Base-by-base conservation (phyloP, 2,888 invertebrate genomes). In the Coelinius sp. region DNA sequence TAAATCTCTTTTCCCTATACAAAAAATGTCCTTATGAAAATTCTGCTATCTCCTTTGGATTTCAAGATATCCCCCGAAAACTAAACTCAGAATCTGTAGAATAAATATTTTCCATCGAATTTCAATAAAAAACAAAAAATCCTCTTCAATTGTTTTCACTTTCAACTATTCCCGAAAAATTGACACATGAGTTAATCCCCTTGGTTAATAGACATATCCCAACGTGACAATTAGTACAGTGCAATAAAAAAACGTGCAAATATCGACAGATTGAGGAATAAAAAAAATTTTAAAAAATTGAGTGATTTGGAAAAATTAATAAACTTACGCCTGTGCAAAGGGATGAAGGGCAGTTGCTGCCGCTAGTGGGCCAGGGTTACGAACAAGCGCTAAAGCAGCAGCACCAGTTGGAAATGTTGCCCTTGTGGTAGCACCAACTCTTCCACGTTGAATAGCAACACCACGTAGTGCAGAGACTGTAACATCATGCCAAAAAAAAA, bases 251-350 rank as follows among this genome's bases (percentile, higher is more conserved):
- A 63, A 63, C 25, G 25, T 41, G 41, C 25, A 44, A 41, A 41
- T 25, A 56, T 41, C 25, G 7, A 41, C 1, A 56, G 31, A 67
- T 41, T 38, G 22, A 24, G 12, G 10, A 35, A 35, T 35, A 35
- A 35, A 35, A 10, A 24, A 25, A 41, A 25, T n/a, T 44, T 17
- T 7, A 2, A 49, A 17, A 20, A 49, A 20, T 14, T 31, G n/a
- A n/a, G n/a, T 12, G 20, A 49, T 35, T 52, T 52, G 10, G 35
- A 14, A 52, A 20, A 70, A 46, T 35, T 25, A 38, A 56, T 87
- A 88, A 92, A 95, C 95, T 94, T 93, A 95, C 95, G 94, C 81
- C 63, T 83, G 95, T 89, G 96, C 93, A 90, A 95, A 96, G 87
- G 96, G 95, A 91, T 95, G 95, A 89, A 94, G 90, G 88, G 94